These are phyloP conservation scores for Luidia sarsii DNA, from an alignment of 53 echinoderm and acorn worm genomes.

Conservation along the genomic window DNA sequence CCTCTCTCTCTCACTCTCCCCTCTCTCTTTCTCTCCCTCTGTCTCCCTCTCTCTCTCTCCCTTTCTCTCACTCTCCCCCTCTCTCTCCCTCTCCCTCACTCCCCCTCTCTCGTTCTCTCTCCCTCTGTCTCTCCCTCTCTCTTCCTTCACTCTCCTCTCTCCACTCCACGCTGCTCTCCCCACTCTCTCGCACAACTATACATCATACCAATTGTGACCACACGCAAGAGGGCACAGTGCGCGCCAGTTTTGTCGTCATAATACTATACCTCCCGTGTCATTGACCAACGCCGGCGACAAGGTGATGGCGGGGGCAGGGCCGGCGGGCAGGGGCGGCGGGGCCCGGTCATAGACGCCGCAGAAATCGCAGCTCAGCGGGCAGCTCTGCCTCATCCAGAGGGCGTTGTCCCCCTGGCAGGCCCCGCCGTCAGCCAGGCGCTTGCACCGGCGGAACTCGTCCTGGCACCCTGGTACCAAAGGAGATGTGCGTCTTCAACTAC, in stretches of 20 bases:
- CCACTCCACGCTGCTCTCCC: background rate
- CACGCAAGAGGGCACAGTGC: background rate
- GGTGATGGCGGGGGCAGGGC: background rate
- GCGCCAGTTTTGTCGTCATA: no score
- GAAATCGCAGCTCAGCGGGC: slow-evolving; percentile 80
- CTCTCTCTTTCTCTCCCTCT: no score
- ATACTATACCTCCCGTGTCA: slow-evolving; percentile 21
- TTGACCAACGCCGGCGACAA: background rate
- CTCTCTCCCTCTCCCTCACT: no score
- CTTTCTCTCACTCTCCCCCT: no score
- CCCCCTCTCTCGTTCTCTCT: no score
- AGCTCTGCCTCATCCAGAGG: slow-evolving; percentile 83
- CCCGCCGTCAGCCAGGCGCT: slow-evolving; percentile 27
- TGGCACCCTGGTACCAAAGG: slow-evolving; percentile 6
- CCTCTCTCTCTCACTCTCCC: no score
- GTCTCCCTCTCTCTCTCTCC: no score
- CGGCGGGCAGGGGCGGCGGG: background rate
- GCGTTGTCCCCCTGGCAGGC: slow-evolving; percentile 71
- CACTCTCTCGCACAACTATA: background rate
- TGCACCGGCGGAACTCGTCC: slow-evolving; percentile 26
- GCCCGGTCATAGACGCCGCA: slow-evolving; percentile 53
- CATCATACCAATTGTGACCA: background rate
- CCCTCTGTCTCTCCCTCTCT: no score
- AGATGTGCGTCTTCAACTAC: no score
- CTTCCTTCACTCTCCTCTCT: background rate